Evolutionary conservation across 2,113 vertebrate genomes (phyloP).

Genomic region (Emydura subglobosa): DNA sequence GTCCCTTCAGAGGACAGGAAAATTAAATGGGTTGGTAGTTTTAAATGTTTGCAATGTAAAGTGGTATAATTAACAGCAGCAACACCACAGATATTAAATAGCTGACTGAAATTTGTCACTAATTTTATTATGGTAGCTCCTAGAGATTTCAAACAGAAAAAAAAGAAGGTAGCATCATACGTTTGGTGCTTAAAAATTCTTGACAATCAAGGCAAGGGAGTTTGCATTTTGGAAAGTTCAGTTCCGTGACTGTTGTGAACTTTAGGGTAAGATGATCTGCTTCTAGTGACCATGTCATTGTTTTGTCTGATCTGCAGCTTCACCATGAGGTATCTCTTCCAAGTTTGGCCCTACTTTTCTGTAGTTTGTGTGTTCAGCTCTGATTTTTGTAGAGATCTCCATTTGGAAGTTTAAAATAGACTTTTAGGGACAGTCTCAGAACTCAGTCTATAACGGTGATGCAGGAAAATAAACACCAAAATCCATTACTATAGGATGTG

Average conservation of each 20-base stretch:
- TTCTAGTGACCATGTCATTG: background rate
- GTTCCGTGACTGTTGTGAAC: background rate
- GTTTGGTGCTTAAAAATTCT: background rate
- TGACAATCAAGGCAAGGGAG: background rate
- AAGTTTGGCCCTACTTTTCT: background rate
- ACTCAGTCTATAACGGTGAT: background rate
- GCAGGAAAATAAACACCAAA: background rate
- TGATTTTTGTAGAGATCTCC: background rate
- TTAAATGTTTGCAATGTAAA: background rate
- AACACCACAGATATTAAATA: background rate
- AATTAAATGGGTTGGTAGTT: background rate
- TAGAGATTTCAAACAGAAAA: background rate
- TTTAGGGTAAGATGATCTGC: fast-evolving
- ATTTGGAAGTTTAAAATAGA: background rate
- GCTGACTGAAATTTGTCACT: background rate
- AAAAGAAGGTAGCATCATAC: background rate
- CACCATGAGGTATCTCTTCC: background rate
- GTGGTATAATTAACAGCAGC: background rate
- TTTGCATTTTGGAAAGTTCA: background rate
- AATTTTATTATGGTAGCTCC: background rate
- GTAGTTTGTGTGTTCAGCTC: background rate
- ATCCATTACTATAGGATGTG: background rate
- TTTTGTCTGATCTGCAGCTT: background rate
- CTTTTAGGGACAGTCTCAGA: background rate
- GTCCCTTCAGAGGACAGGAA: background rate